These are phyloP conservation scores for Clarias batrachus DNA, from an alignment of 2,113 vertebrate species.

Conservation along the genomic window DNA sequence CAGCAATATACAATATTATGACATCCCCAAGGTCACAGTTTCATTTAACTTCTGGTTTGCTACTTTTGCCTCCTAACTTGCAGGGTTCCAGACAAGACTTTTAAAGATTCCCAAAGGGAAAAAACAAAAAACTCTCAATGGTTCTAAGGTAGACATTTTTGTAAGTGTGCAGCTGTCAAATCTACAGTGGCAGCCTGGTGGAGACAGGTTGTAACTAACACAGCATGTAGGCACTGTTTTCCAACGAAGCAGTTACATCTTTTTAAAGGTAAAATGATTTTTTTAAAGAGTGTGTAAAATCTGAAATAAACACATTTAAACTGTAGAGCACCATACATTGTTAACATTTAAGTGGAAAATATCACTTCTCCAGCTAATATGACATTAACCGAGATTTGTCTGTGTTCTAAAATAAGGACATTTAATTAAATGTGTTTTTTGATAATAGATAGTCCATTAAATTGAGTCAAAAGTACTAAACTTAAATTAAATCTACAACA, in stretches of 20 bases:
- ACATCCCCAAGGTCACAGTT: no score
- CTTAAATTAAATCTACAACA: conserved; percentile 54
- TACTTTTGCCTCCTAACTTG: neutral
- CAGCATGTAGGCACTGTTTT: neutral
- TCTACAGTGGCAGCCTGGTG: neutral
- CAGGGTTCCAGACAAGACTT: neutral
- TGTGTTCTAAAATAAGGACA: conserved; percentile 55
- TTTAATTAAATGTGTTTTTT: conserved; percentile 38
- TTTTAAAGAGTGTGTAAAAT: neutral
- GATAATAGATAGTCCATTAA: conserved; percentile 20
- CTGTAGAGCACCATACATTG: neutral
- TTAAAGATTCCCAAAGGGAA: neutral
- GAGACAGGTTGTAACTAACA: neutral
- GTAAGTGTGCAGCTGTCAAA: neutral
- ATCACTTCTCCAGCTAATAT: neutral
- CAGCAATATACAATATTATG: neutral
- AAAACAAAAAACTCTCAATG: neutral
- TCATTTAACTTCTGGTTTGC: neutral
- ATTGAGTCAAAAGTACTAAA: conserved; percentile 58
- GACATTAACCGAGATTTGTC: neutral
- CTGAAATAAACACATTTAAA: neutral
- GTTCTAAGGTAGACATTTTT: neutral
- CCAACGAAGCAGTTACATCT: neutral
- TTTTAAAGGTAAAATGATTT: neutral
- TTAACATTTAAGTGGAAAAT: neutral